Evolutionary conservation across 2,797 vertebrate species (phyloP).

Genomic region (Vipera latastei): DNA sequence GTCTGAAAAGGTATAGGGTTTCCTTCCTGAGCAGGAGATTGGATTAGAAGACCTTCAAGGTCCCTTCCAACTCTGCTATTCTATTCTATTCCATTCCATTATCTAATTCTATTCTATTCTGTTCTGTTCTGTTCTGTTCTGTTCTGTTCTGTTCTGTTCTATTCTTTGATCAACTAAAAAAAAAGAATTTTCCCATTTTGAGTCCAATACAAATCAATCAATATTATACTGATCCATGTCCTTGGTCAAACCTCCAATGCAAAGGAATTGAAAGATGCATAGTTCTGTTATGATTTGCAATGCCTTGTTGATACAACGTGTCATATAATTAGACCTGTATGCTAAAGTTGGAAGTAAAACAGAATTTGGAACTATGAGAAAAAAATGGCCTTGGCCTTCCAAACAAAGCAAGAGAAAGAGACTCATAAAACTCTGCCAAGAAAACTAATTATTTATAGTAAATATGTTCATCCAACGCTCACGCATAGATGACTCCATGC

Average conservation of each 20-base stretch:
- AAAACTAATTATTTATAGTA: background rate
- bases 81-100: too few species aligned
- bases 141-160: too few species aligned
- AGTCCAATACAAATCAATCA: background rate
- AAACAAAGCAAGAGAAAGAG: background rate
- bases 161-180: background rate
- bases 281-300: background rate
- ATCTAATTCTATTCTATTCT: too few species aligned
- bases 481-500: background rate
- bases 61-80: too few species aligned
- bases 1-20: too few species aligned
- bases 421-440: background rate
- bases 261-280: background rate
- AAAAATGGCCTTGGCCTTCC: background rate
- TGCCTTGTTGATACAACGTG: background rate
- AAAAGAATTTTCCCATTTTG: background rate
- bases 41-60: too few species aligned
- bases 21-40: too few species aligned
- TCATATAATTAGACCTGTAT: background rate
- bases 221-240: background rate
- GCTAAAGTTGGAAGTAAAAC: background rate
- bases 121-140: too few species aligned
- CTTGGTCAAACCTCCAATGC: background rate
- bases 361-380: background rate
- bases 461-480: background rate